These are phyloP conservation scores for Iselma pallidipennis DNA, from an alignment of 2,888 invertebrate species.

Conservation along the genomic window DNA sequence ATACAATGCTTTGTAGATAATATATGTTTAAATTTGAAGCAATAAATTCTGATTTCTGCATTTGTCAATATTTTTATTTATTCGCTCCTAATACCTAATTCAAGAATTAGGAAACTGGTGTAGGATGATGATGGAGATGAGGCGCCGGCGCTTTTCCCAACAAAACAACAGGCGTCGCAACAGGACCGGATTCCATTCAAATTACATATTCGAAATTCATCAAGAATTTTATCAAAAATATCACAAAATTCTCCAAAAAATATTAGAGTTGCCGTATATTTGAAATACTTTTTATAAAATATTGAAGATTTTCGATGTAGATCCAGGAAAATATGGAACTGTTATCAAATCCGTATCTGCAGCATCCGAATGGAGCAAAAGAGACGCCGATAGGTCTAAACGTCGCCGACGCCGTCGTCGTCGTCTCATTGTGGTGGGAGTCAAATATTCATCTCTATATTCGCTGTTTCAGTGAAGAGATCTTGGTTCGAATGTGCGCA, in stretches of 20 bases:
- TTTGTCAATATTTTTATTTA: neutral
- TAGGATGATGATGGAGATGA: conserved; percentile 33
- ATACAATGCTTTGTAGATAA: conserved; percentile 6
- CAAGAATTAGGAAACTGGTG: conserved; percentile 31
- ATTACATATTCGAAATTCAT: too few relatives aligned
- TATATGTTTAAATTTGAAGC: conserved; percentile 2
- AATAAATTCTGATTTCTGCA: conserved; percentile 5
- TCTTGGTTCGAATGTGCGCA: conserved; percentile 32
- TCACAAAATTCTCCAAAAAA: too few relatives aligned
- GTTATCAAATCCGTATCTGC: too few relatives aligned
- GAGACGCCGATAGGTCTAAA: conserved; percentile 28
- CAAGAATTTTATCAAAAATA: too few relatives aligned
- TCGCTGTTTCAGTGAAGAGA: conserved; percentile 37
- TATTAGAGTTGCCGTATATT: too few relatives aligned
- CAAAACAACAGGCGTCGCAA: conserved; percentile 6
- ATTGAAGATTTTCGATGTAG: too few relatives aligned
- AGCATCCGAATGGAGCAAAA: conserved; percentile 12
- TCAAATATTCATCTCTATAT: conserved; percentile 33
- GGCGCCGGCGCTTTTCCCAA: conserved; percentile 36
- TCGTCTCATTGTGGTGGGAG: conserved; percentile 27
- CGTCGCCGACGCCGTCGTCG: conserved; percentile 15
- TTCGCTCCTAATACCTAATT: too few relatives aligned
- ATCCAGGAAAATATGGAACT: too few relatives aligned
- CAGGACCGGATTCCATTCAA: conserved; percentile 4
- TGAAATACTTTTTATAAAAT: too few relatives aligned